phyloP scores from a whole-genome alignment of 1,140 invertebrate species.

The Heliothis subflexa region DNA sequence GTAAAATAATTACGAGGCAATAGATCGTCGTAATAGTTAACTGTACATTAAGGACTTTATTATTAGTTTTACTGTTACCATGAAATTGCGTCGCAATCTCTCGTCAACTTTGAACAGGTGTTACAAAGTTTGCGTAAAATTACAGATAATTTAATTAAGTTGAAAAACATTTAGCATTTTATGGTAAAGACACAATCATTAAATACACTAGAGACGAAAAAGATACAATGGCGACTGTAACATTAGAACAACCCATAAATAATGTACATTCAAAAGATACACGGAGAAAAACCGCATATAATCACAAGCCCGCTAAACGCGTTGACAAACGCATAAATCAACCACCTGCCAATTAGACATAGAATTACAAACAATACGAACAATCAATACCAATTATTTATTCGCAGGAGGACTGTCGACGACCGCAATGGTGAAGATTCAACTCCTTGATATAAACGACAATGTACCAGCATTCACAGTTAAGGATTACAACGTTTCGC shows the following conservation, averaged over 20 bases:
- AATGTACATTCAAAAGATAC: constrained; percentile 3
- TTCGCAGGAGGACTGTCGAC: constrained; percentile 96
- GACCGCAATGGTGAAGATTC: constrained; percentile 96
- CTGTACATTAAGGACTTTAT: constrained; percentile 3
- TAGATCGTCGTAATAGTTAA: neutral
- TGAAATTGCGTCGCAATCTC: neutral
- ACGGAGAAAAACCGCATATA: constrained; percentile 3
- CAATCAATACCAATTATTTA: constrained; percentile 84
- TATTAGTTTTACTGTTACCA: neutral
- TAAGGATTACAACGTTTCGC: constrained; percentile 94
- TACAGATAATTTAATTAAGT: no score
- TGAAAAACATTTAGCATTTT: no score
- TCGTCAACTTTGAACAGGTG: no score
- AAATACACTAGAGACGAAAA: neutral
- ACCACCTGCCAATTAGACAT: constrained; percentile 84
- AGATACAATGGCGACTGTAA: neutral
- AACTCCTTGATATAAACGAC: constrained; percentile 97
- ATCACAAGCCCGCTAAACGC: constrained; percentile 68
- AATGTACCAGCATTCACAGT: constrained; percentile 96
- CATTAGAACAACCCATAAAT: neutral
- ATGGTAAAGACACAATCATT: neutral
- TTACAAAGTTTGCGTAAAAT: no score
- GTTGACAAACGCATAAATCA: constrained; percentile 83
- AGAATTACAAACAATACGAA: constrained; percentile 83
- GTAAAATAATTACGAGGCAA: neutral